Conservation (phyloP, 1,140 invertebrate species). For the Diplogasteroides magnus region DNA sequence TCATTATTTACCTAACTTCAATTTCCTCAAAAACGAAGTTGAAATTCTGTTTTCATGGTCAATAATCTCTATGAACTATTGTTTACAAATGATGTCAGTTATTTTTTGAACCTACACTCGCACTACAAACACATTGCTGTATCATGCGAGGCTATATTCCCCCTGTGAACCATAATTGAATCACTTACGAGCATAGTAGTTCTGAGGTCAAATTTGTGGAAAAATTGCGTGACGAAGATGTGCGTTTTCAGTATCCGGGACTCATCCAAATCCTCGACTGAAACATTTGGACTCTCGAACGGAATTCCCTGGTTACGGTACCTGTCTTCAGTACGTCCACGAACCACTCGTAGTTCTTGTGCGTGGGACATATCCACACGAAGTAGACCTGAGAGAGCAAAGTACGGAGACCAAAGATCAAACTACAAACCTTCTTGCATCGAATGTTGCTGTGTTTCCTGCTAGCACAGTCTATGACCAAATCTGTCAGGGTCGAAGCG, state of each 20-base stretch:
- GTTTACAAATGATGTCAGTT: too few relatives aligned
- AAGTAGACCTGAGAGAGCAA: conserved; percentile 81
- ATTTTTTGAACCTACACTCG: too few relatives aligned
- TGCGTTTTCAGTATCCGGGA: conserved; percentile 95
- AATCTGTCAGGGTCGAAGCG: conserved; percentile 93
- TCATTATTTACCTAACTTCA: too few relatives aligned
- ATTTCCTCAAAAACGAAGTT: too few relatives aligned
- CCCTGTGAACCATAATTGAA: too few relatives aligned
- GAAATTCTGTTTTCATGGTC: too few relatives aligned
- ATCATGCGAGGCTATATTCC: too few relatives aligned
- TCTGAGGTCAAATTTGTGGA: conserved; percentile 96
- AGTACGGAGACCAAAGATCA: too few relatives aligned
- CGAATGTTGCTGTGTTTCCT: conserved; percentile 41
- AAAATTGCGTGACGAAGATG: conserved; percentile 99
- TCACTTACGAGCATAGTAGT: conserved; percentile 97
- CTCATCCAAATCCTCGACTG: conserved; percentile 87
- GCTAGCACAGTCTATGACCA: conserved; percentile 57
- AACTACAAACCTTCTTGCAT: conserved; percentile 55
- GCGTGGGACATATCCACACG: conserved; percentile 96
- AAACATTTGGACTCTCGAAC: too few relatives aligned
- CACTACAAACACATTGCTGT: too few relatives aligned
- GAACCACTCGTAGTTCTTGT: conserved; percentile 99
- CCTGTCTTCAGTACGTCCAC: conserved; percentile 87
- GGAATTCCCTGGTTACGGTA: too few relatives aligned
- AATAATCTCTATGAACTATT: too few relatives aligned